These are phyloP conservation scores for Corydoras sp. DNA, from an alignment of 2,113 vertebrate genomes.

Conservation along the genomic window DNA sequence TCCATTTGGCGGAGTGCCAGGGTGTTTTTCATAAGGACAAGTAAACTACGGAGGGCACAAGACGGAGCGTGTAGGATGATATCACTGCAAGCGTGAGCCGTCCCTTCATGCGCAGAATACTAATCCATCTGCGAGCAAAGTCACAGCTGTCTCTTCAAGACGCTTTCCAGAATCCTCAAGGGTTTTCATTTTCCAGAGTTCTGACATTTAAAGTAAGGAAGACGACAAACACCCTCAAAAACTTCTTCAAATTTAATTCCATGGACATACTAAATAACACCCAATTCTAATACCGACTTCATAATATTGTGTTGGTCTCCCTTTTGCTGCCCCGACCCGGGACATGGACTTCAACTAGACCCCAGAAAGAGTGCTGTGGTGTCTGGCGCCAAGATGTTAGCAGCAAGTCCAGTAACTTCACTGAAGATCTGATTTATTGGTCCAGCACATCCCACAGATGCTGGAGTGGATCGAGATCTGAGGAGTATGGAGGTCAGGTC, in stretches of 20 bases:
- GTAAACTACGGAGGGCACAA: constrained; percentile 40
- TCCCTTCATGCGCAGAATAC: constrained; percentile 33
- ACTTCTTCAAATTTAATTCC: constrained; percentile 1
- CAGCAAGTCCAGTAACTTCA: no score
- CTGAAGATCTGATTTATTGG: no score
- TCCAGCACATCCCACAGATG: no score
- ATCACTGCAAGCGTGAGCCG: constrained; percentile 38
- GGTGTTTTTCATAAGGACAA: constrained; percentile 51
- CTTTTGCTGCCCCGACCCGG: no score
- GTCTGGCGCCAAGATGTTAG: no score
- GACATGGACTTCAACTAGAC: no score
- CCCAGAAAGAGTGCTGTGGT: no score
- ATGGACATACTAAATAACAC: neutral
- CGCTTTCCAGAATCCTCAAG: constrained; percentile 19
- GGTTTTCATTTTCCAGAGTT: constrained; percentile 17
- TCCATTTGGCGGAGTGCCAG: constrained; percentile 41
- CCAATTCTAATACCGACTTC: constrained; percentile 10
- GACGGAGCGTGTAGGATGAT: constrained; percentile 38
- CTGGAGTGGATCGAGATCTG: no score
- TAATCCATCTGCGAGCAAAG: constrained; percentile 31
- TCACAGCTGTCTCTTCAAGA: constrained; percentile 3
- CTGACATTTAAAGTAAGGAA: constrained; percentile 23
- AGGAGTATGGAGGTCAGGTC: no score
- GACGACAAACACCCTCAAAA: constrained; percentile 2
- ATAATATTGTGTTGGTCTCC: no score